Evolutionary conservation across 2,113 vertebrate species (phyloP).

Genomic region (Psittacus erithacus): DNA sequence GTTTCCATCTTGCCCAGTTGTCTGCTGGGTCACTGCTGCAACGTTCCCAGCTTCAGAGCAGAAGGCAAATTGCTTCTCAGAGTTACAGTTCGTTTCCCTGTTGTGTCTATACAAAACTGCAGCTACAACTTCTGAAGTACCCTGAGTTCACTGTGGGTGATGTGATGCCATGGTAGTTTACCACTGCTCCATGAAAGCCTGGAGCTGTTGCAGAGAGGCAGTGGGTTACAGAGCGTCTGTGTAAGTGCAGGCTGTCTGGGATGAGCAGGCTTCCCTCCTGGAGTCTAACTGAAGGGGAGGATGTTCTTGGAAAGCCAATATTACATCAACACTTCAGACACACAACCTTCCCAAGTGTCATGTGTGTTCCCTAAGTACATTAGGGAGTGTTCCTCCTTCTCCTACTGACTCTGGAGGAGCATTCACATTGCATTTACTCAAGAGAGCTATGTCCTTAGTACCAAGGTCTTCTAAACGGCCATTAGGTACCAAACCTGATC

Average conservation of each 20-base stretch:
- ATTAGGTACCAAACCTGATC: neutral
- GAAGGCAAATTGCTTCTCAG: neutral
- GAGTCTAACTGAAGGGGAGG: neutral
- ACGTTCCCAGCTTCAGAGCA: neutral
- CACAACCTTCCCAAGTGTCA: neutral
- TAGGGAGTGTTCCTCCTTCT: neutral
- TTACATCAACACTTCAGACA: neutral
- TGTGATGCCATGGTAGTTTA: neutral
- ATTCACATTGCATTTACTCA: neutral
- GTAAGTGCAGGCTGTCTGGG: rapidly evolving
- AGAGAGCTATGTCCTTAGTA: neutral
- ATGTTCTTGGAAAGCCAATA: neutral
- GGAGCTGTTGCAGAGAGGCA: neutral
- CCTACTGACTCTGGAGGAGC: neutral
- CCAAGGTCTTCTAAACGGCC: neutral
- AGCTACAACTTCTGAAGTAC: neutral
- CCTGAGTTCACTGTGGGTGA: neutral
- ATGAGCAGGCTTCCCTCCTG: neutral
- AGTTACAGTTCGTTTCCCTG: neutral
- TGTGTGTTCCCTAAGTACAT: neutral
- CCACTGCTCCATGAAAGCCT: neutral
- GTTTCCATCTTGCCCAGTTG: neutral
- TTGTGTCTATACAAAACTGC: neutral
- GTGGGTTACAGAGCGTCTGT: neutral
- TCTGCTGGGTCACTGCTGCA: neutral